Percentiles rank a stretch among this genome's conserved stretches.
Evolutionary conservation across 2,797 vertebrate genomes (phyloP).

Genomic region (Gambelia wislizenii): DNA sequence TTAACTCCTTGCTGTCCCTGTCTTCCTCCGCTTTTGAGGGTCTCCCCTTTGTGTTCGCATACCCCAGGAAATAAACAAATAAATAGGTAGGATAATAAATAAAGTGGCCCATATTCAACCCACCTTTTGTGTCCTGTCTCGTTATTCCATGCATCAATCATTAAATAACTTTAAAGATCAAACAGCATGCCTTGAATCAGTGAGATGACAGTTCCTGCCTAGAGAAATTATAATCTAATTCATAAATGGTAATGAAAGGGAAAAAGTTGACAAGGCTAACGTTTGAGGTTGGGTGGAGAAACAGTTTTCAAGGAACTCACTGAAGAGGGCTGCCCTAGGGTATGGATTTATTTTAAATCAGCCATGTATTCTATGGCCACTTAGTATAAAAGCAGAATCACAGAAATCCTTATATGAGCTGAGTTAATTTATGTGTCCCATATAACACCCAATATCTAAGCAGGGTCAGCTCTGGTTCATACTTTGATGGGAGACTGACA

Average conservation of each 20-base stretch:
- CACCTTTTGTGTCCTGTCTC: no score
- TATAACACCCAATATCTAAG: neutral
- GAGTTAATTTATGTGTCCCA: neutral
- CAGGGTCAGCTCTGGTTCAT: no score
- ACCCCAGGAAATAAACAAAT: no score
- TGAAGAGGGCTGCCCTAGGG: neutral
- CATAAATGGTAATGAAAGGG: neutral
- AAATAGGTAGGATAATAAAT: no score
- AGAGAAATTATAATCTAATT: neutral
- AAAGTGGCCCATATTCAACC: no score
- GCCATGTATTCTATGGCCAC: neutral
- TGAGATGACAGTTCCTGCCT: neutral
- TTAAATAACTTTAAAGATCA: neutral
- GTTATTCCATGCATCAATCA: no score
- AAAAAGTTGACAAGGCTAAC: neutral
- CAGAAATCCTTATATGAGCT: neutral
- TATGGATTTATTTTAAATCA: neutral
- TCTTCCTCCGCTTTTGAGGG: no score
- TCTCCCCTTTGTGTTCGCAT: no score
- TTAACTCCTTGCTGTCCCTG: no score
- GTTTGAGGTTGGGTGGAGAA: neutral
- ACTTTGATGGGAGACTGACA: no score
- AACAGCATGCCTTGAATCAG: neutral
- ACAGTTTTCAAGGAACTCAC: neutral
- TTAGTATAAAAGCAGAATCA: neutral